Evolutionary conservation across 1,140 invertebrate genomes (phyloP), one percentile per base, ranked within the genome.

Genomic region (Anthonomus grandis): DNA sequence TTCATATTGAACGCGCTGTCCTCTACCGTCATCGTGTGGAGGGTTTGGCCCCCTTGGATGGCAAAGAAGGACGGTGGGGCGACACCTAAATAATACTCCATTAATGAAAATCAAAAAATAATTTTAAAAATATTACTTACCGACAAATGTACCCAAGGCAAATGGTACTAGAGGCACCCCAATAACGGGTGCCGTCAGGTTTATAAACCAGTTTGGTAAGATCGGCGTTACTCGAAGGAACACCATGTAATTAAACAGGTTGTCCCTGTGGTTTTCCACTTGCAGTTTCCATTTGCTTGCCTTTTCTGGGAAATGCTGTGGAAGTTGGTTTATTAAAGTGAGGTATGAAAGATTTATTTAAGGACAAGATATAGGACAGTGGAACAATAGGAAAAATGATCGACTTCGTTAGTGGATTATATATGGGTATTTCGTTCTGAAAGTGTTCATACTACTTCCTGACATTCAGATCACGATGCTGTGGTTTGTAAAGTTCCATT

Each of bases 171-270:
- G 73, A 15, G 95, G 94, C 18, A 99, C 95, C 67, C 94, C 93
- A 57, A 99, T 90, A 12, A 99, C 88, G 22, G 97, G 97, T 58
- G 96, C 92, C 3, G 91, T 86, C 62, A 99, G 83, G 78, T 99
- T 99, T 64, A 99, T 99, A 75, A 99, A 98, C 97, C 97, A 99
- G 76, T 99, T 99, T 4, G 97, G 97, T 51, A 99, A 76, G 64
- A 99, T 89, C 45, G 97, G 97, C 12, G 97, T 99, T 56, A 99
- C 91, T 62, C 97, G 83, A 36, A 99, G 79, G 75, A 99, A 99
- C 67, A 99, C 83, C 62, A 99, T 95, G 71, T 99, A 99, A 76
- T 95, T 95, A 10, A 98, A 82, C 50, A 99, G 76, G 75, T 97
- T 87, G 55, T 92, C 84, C 62, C 83, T 80, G 68, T 99, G 94